Evolutionary conservation across 2,797 vertebrate genomes (phyloP), one percentile per base, ranked within the genome.

Genomic region (Siniperca undulata): DNA sequence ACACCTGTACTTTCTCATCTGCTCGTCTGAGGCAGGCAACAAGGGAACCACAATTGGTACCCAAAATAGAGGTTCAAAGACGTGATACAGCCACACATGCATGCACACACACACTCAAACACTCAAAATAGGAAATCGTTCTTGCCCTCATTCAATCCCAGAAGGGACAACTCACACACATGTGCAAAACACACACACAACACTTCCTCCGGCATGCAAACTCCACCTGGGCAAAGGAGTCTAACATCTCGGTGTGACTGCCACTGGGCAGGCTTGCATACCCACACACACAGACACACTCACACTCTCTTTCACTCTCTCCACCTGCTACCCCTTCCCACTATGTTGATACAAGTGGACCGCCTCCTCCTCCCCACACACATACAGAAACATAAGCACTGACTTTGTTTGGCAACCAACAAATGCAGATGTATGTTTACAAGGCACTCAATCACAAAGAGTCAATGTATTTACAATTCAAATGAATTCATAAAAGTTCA

Each of bases 151-250:
- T 84, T 80, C 70, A 84, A 85, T 83, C 69, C 68, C 30, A 48
- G 60, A 80, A 75, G 74, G 76, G 52, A 86, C 50, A 85, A 68
- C 69, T 67, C 61, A 56, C 24, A 82, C 70, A 78, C 62, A 83
- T 58, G 55, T 69, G 66, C 78, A 87, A 77, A 85, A 72, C 74
- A 80, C 81, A 80, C 38, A 68, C 71, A 80, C 38, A 79, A 44
- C 40, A 67, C 64, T 78, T 86, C 74, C 34, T 75, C 42, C 2
- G 20, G 84, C 81, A 80, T 80, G 64, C 70, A 24, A 65, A 78
- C 86, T 83, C 81, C 82, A 92, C 83, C 90, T 88, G 89, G 84
- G 86, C 82, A 75, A 80, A 85, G 72, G 68, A 88, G 81, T 92
- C 88, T 91, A 88, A 90, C 78, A 90, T 90, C 85, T 91, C n/a